These are phyloP conservation scores for Montipora capitata DNA, from an alignment of 92 coral and sea anemone species.

Conservation along the genomic window DNA sequence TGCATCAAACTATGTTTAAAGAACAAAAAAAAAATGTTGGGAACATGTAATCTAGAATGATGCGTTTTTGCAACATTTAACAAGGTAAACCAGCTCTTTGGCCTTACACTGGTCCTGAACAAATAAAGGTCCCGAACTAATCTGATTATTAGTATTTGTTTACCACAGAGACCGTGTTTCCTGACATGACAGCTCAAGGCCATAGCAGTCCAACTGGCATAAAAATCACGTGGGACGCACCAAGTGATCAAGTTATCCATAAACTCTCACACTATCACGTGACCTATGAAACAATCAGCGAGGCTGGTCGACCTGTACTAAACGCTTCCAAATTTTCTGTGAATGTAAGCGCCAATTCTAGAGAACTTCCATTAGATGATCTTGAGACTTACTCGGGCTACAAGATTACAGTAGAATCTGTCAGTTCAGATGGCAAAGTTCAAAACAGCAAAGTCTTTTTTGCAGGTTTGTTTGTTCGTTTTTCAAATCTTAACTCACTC, in stretches of 20 bases:
- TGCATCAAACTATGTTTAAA: too few species aligned
- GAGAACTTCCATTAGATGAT: conserved; percentile 35
- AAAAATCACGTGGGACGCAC: conserved; percentile 62
- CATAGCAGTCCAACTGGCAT: conserved; percentile 45
- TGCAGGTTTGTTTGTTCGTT: conserved; percentile 46
- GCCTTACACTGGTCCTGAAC: too few species aligned
- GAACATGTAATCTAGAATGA: too few species aligned
- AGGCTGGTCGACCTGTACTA: conserved; percentile 40
- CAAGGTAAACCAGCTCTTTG: too few species aligned
- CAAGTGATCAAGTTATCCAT: conserved; percentile 61
- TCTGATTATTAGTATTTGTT: too few species aligned
- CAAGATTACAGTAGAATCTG: conserved; percentile 60
- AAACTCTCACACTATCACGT: conserved; percentile 66
- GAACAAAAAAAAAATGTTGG: too few species aligned
- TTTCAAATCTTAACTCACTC: too few species aligned
- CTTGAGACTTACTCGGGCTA: conserved; percentile 64
- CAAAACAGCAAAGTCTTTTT: conserved; percentile 41
- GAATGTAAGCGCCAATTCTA: conserved; percentile 65
- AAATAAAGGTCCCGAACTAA: too few species aligned
- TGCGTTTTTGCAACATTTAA: too few species aligned
- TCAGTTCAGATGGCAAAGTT: conserved; percentile 26
- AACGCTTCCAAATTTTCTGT: conserved; percentile 23
- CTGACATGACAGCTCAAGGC: conserved; percentile 31
- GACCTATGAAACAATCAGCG: conserved; percentile 47
- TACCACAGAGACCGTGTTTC: conserved; percentile 35